phyloP scores from a whole-genome alignment of 2,113 vertebrate species.

The Passer domesticus region DNA sequence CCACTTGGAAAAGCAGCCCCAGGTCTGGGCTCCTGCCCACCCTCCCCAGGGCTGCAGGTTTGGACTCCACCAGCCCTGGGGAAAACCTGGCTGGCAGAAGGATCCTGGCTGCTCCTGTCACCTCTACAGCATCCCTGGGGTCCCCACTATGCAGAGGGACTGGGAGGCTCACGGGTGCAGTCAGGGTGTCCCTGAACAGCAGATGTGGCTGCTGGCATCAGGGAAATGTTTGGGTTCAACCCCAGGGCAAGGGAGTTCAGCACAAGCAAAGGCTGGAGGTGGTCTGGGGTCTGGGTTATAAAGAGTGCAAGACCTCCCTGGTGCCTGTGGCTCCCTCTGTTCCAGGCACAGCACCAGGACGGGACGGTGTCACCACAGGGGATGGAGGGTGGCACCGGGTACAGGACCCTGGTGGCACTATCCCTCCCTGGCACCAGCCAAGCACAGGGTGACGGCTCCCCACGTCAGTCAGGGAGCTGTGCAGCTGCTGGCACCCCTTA shows the following conservation, averaged over 20 bases:
- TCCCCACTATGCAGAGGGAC: background rate
- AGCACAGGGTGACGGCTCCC: rapidly evolving
- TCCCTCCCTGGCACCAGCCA: background rate
- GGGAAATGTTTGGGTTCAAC: background rate
- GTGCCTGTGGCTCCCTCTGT: background rate
- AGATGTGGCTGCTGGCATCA: background rate
- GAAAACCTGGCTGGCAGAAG: background rate
- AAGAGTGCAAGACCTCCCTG: background rate
- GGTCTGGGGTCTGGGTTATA: background rate
- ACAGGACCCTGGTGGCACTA: background rate
- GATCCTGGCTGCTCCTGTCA: background rate
- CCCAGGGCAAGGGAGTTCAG: rapidly evolving
- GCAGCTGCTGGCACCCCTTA: background rate
- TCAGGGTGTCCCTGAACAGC: background rate
- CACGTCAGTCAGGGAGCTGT: background rate
- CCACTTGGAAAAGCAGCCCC: background rate
- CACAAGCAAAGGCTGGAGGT: background rate
- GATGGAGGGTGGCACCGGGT: too few species aligned
- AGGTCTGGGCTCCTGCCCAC: background rate
- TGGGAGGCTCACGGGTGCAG: background rate
- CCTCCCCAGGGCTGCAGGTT: background rate
- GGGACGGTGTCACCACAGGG: background rate
- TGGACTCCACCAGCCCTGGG: background rate
- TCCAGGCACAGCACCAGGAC: background rate
- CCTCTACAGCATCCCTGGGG: background rate